Evolutionary conservation across 2,797 vertebrate genomes (phyloP).

Genomic region (Aphelocoma californica): DNA sequence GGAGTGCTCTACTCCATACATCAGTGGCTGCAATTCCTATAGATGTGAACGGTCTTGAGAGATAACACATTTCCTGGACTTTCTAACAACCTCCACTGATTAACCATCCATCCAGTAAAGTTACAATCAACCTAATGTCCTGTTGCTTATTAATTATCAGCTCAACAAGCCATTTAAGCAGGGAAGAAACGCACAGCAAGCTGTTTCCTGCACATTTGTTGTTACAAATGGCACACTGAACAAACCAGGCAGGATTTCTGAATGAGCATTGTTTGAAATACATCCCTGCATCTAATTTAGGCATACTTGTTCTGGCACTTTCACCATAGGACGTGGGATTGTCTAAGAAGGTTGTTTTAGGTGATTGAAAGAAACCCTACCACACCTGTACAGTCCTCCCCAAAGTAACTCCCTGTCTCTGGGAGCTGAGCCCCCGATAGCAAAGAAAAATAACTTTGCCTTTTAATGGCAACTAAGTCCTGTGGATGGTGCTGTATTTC

Average conservation of each 20-base stretch:
- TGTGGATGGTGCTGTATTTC: not conserved
- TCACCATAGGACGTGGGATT: not conserved
- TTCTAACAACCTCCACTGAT: not conserved
- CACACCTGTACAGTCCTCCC: not conserved
- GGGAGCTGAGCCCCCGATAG: not conserved
- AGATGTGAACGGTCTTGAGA: not conserved
- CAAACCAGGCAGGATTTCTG: not conserved
- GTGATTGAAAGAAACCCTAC: not conserved
- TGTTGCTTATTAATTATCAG: slow-evolving; percentile 55
- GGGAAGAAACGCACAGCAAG: not conserved
- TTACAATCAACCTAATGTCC: not conserved
- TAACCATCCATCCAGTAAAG: not conserved
- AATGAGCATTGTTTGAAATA: not conserved
- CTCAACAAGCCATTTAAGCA: slow-evolving; percentile 18
- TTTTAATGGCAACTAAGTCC: not conserved
- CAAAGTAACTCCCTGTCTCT: not conserved
- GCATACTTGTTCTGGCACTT: not conserved
- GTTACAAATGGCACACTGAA: not conserved
- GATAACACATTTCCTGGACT: not conserved
- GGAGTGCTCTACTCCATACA: not conserved
- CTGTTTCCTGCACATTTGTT: not conserved
- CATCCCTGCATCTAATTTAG: not conserved
- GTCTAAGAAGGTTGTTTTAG: not conserved
- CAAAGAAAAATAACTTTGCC: not conserved
- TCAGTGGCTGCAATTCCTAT: not conserved